A percentile compares a stretch with the other conserved stretches of the same genome.
Evolutionary conservation across 1,140 invertebrate species (phyloP).

Genomic region (Brachionus asplanchnoidis): DNA sequence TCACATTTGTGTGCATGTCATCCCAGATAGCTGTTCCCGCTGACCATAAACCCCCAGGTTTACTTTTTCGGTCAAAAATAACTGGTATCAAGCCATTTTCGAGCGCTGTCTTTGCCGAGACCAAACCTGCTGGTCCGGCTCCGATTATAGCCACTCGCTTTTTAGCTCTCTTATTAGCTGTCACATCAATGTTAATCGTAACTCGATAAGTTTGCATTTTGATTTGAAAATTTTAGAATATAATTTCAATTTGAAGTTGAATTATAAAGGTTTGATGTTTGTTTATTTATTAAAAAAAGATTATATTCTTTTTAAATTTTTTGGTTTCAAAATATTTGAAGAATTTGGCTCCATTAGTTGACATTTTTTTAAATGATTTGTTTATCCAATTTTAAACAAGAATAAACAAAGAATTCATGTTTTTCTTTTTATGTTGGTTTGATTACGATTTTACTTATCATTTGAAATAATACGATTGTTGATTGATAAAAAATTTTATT

Average conservation of each 20-base stretch:
- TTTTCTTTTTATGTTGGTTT: neutral
- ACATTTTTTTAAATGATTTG: neutral
- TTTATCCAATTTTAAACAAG: neutral
- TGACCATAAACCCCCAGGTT: neutral
- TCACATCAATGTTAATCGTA: neutral
- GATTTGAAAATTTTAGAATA: neutral
- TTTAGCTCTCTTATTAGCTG: neutral
- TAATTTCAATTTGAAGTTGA: neutral
- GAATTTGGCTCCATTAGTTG: neutral
- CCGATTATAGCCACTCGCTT: constrained; percentile 32
- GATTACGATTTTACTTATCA: neutral
- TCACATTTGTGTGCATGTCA: constrained; percentile 71
- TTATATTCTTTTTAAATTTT: neutral
- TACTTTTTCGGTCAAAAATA: constrained; percentile 9
- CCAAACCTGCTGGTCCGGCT: neutral
- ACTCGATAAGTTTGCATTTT: constrained; percentile 37
- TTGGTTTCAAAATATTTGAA: neutral
- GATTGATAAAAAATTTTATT: too few relatives aligned
- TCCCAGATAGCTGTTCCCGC: neutral
- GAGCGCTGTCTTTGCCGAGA: neutral
- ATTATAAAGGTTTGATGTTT: neutral
- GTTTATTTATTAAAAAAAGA: neutral
- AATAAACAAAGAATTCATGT: neutral
- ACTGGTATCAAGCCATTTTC: neutral
- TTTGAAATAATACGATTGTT: too few relatives aligned